A percentile compares a stretch with the other conserved stretches of the same genome.
These are phyloP conservation scores for Lipotes vexillifer DNA, from an alignment of 2,113 vertebrate species.

Conservation along the genomic window DNA sequence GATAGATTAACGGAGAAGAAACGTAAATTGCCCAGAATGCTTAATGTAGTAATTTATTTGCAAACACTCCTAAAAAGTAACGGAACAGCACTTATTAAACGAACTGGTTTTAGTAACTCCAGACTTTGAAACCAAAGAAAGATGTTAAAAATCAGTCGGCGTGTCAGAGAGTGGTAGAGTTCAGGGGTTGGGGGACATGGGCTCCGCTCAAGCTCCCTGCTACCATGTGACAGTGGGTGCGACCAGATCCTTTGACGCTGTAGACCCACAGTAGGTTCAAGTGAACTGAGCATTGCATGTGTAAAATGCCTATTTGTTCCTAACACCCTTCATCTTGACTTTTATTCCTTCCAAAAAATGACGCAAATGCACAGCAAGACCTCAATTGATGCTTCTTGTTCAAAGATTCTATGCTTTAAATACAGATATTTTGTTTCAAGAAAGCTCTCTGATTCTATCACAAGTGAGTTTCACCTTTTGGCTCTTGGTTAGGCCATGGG, in stretches of 20 bases:
- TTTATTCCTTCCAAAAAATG: neutral
- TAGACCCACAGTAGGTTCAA: neutral
- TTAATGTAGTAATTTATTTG: conserved; percentile 58
- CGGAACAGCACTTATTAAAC: conserved; percentile 52
- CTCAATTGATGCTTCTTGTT: neutral
- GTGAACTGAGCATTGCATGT: fast-evolving
- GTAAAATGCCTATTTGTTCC: neutral
- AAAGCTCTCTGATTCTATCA: neutral
- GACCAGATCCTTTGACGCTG: neutral
- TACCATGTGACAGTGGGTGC: fast-evolving
- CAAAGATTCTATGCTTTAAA: neutral
- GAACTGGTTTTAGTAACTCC: conserved; percentile 43
- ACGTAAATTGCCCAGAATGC: conserved; percentile 35
- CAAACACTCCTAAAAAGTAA: conserved; percentile 45
- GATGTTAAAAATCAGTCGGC: conserved; percentile 28
- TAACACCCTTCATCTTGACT: neutral
- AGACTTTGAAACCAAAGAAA: conserved; percentile 51
- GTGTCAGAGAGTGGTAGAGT: neutral
- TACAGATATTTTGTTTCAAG: neutral
- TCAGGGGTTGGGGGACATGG: neutral
- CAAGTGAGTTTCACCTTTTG: neutral
- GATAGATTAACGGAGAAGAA: conserved; percentile 32
- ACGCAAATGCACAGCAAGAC: neutral
- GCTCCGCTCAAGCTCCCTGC: neutral
- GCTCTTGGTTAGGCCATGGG: neutral